Percentiles rank a stretch among this genome's conserved stretches.
Conservation (phyloP, 1,140 invertebrate species). For the Drosophila nigrodunni region DNA sequence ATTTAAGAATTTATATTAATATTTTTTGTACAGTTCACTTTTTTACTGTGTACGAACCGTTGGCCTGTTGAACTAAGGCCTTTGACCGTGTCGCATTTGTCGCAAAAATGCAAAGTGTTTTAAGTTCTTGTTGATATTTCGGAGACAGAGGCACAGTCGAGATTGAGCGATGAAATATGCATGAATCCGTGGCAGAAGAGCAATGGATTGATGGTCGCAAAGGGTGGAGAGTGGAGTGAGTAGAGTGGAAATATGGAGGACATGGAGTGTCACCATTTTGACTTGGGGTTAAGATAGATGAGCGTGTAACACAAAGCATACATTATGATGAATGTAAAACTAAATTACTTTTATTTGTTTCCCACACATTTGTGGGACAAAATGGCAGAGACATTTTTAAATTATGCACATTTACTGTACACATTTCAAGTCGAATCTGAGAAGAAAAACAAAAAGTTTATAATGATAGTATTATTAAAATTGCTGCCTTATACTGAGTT, state of each 20-base stretch:
- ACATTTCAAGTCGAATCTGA: too few relatives aligned
- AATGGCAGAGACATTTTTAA: neutral
- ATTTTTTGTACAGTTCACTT: too few relatives aligned
- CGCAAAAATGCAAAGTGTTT: slow-evolving; percentile 66
- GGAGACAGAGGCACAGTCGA: slow-evolving; percentile 25
- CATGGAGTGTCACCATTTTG: slow-evolving; percentile 5
- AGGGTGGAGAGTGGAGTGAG: neutral
- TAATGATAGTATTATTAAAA: too few relatives aligned
- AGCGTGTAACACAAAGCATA: neutral
- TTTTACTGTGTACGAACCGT: too few relatives aligned
- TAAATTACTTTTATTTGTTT: slow-evolving; percentile 16
- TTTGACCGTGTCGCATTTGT: slow-evolving; percentile 57
- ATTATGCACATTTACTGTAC: neutral
- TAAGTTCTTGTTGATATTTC: slow-evolving; percentile 60
- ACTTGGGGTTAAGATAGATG: slow-evolving; percentile 16
- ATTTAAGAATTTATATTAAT: too few relatives aligned
- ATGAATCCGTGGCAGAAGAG: slow-evolving; percentile 11
- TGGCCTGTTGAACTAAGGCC: slow-evolving; percentile 14
- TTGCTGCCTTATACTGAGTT: too few relatives aligned
- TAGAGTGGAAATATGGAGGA: neutral
- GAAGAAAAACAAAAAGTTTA: too few relatives aligned
- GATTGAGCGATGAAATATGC: slow-evolving; percentile 43
- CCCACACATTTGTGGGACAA: neutral
- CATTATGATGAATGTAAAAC: slow-evolving; percentile 11
- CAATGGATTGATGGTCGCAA: neutral